phyloP scores from a whole-genome alignment of 2,113 vertebrate genomes.

The Callaeas wilsoni region DNA sequence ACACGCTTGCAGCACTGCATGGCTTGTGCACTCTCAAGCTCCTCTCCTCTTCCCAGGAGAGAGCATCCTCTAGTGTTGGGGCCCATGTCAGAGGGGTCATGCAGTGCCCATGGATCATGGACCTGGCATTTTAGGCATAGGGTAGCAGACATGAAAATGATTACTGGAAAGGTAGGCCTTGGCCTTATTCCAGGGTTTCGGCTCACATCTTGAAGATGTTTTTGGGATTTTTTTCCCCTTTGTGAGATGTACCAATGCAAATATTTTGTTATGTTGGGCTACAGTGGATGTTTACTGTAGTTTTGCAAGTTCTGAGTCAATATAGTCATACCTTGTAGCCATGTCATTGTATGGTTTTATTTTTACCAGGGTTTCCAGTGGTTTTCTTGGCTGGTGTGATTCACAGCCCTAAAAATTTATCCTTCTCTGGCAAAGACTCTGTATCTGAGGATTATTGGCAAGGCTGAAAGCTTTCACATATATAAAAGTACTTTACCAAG shows the following conservation, averaged over 20 bases:
- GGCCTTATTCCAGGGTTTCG: neutral
- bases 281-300: neutral
- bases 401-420: neutral
- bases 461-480: neutral
- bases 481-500: neutral
- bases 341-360: neutral
- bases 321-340: neutral
- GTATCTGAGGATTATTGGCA: neutral
- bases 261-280: neutral
- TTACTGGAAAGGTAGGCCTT: neutral
- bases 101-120: neutral
- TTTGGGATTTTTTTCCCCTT: neutral
- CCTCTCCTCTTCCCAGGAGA: neutral
- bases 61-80: neutral
- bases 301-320: neutral
- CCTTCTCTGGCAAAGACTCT: neutral
- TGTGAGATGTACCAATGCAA: neutral
- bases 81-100: neutral
- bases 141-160: neutral
- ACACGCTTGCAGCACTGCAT: accelerated
- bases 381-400: neutral
- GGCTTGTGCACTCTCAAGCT: neutral
- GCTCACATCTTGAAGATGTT: neutral
- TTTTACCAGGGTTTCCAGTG: neutral
- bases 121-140: neutral